Conservation (phyloP, 1,140 invertebrate genomes). For the Paramacrobiotus metropolitanus region DNA sequence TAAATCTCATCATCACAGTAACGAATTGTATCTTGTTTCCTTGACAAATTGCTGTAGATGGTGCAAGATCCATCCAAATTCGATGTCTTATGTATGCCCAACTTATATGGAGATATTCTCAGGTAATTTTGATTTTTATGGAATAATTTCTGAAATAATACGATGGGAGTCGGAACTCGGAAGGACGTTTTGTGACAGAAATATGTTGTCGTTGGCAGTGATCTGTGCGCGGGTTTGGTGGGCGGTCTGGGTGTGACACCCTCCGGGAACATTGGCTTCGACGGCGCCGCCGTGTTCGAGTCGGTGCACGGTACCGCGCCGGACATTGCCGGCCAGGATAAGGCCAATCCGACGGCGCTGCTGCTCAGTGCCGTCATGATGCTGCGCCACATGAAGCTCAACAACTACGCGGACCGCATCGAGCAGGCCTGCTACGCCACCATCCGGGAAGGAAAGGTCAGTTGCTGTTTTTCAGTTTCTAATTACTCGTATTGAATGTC, state of each 20-base stretch:
- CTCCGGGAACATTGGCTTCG: conserved; percentile 91
- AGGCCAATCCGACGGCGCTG: conserved; percentile 96
- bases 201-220: conserved; percentile 39
- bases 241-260: conserved; percentile 93
- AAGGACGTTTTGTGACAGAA: conserved; percentile 91
- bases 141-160: conserved; percentile 90
- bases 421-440: conserved; percentile 69
- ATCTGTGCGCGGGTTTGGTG: conserved; percentile 93
- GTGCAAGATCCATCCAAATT: conserved; percentile 86
- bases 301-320: conserved; percentile 99
- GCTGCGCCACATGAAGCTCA: conserved; percentile 78
- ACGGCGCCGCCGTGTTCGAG: conserved; percentile 83
- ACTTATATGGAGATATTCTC: conserved; percentile 96
- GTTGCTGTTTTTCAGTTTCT: no score
- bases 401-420: conserved; percentile 56
- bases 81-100: conserved; percentile 97
- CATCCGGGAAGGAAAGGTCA: conserved; percentile 40
- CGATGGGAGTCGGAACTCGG: conserved; percentile 69
- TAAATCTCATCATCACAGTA: no score
- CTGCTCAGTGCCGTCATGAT: conserved; percentile 96
- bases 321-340: conserved; percentile 93
- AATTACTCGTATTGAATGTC: no score
- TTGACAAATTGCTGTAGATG: conserved; percentile 34
- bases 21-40: conserved; percentile 10
- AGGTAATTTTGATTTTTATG: conserved; percentile 91